phyloP scores from a whole-genome alignment of 2,888 invertebrate genomes.

The Anorthoa munda region DNA sequence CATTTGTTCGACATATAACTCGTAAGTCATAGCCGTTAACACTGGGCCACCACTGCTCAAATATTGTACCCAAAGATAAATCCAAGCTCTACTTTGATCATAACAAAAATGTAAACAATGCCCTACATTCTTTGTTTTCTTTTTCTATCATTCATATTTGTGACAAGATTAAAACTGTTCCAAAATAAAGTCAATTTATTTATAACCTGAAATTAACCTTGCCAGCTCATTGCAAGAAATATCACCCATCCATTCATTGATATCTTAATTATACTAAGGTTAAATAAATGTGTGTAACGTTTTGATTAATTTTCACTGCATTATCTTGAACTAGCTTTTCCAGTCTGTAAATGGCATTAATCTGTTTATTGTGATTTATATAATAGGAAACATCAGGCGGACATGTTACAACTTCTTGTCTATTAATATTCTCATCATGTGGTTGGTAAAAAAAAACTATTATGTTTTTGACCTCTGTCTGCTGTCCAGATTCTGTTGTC shows the following conservation, averaged over 20 bases:
- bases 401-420: background rate
- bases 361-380: slow-evolving; percentile 17
- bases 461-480: slow-evolving; percentile 46
- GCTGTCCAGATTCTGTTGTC: slow-evolving; percentile 1
- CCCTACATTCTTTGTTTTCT: slow-evolving; percentile 2
- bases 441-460: slow-evolving; percentile 29
- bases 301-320: slow-evolving; percentile 50
- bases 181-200: slow-evolving; percentile 5
- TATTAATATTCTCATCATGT: slow-evolving; percentile 35
- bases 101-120: background rate
- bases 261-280: slow-evolving; percentile 30
- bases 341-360: slow-evolving; percentile 3
- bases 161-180: background rate
- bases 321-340: slow-evolving; percentile 34
- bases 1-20: too few species aligned
- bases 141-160: background rate
- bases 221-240: slow-evolving; percentile 1
- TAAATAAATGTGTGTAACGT: slow-evolving; percentile 33
- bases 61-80: background rate
- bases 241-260: slow-evolving; percentile 27
- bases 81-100: background rate
- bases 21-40: too few species aligned
- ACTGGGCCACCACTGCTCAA: too few species aligned
- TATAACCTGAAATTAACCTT: background rate
- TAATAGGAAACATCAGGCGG: slow-evolving; percentile 7